Conservation (phyloP, 2,797 vertebrate genomes). For the Thalassophryne amazonica region DNA sequence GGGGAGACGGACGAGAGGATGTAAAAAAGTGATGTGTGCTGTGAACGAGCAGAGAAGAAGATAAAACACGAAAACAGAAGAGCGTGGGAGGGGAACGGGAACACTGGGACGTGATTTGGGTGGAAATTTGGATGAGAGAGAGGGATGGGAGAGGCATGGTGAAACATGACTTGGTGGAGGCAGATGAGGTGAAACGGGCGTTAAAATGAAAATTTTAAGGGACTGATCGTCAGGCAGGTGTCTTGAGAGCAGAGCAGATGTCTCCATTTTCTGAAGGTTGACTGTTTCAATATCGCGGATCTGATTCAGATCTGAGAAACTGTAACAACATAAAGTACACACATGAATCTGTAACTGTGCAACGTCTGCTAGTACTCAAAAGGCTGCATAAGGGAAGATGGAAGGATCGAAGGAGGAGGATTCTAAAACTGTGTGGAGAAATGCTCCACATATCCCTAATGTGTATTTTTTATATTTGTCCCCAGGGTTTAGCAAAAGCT, state of each 20-base stretch:
- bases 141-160: background rate
- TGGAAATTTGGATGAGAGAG: constrained; percentile 21
- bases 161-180: constrained; percentile 7
- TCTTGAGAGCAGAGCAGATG: background rate
- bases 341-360: no score
- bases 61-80: constrained; percentile 32
- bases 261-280: background rate
- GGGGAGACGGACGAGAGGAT: constrained; percentile 32
- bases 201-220: constrained; percentile 34
- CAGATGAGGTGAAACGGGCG: constrained; percentile 2
- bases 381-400: no score
- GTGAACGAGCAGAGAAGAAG: constrained; percentile 12
- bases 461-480: no score
- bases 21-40: constrained; percentile 39
- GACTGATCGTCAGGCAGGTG: background rate
- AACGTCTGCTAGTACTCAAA: no score
- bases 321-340: no score
- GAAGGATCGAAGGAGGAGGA: no score
- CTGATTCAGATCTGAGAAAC: background rate
- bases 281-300: background rate
- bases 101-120: constrained; percentile 30
- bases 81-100: constrained; percentile 11
- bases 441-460: no score
- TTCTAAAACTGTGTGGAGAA: no score
- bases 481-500: no score